phyloP scores from a whole-genome alignment of 2,113 vertebrate genomes.

The Pseudopodoces humilis region DNA sequence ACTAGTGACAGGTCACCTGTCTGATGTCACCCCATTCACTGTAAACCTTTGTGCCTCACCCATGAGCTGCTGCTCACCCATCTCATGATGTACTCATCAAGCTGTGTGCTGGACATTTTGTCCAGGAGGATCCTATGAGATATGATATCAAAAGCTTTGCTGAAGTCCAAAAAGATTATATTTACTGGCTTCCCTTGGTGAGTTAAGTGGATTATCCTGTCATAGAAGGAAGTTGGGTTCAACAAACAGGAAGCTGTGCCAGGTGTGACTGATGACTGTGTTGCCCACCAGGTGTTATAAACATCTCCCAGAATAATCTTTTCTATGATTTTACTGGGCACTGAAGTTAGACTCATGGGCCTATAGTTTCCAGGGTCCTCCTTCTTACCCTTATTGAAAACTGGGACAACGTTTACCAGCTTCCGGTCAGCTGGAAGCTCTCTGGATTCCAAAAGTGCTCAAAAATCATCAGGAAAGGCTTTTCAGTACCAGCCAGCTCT shows the following conservation, averaged over 20 bases:
- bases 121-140: neutral
- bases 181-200: neutral
- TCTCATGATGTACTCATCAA: neutral
- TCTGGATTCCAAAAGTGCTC: neutral
- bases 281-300: neutral
- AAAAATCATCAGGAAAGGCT: neutral
- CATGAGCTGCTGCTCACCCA: neutral
- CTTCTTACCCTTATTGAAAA: neutral
- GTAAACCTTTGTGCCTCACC: neutral
- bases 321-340: neutral
- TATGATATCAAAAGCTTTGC: neutral
- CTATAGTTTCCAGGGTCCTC: neutral
- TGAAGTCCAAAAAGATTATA: neutral
- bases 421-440: neutral
- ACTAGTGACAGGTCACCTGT: neutral
- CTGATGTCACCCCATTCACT: neutral
- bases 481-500: neutral
- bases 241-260: fast-evolving
- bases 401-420: fast-evolving
- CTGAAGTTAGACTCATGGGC: neutral
- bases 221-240: neutral
- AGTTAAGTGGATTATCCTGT: neutral
- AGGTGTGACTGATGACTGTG: fast-evolving
- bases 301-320: neutral
- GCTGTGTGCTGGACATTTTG: neutral